phyloP scores from a whole-genome alignment of 2,113 vertebrate genomes.

The Podarcis raffonei region DNA sequence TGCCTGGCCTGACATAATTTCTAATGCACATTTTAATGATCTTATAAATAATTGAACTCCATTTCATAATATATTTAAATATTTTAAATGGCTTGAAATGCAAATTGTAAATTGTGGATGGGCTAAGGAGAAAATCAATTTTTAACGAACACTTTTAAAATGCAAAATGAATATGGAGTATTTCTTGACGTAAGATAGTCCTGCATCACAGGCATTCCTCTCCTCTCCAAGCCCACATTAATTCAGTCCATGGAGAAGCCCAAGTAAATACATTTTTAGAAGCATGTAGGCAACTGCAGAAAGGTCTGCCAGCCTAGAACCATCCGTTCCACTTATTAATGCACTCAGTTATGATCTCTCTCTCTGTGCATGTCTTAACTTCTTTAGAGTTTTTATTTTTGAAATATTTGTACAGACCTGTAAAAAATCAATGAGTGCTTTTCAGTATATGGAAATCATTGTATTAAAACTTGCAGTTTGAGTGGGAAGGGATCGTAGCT shows the following conservation, averaged over 20 bases:
- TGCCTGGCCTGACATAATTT: not conserved
- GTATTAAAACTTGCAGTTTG: not conserved
- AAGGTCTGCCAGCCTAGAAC: not conserved
- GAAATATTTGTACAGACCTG: not conserved
- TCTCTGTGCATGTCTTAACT: not conserved
- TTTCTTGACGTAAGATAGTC: not conserved
- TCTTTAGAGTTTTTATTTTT: not conserved
- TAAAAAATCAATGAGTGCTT: not conserved
- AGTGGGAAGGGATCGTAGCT: no score
- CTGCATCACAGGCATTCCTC: not conserved
- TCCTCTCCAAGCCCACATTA: not conserved
- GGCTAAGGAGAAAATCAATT: not conserved
- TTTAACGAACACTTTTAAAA: not conserved
- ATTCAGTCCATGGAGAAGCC: not conserved
- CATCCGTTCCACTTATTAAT: not conserved
- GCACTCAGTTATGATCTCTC: not conserved
- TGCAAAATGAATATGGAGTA: not conserved
- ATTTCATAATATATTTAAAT: constrained; percentile 28
- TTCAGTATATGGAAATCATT: not conserved
- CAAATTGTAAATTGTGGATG: constrained; percentile 1
- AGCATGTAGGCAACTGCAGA: not conserved
- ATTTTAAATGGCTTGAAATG: constrained; percentile 16
- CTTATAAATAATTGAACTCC: constrained; percentile 21
- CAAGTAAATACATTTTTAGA: not conserved
- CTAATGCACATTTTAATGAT: constrained; percentile 15